A percentile compares a stretch with the other conserved stretches of the same genome.
These are phyloP conservation scores for Premnoplex brunnescens DNA, from an alignment of 2,797 vertebrate species.

Conservation along the genomic window DNA sequence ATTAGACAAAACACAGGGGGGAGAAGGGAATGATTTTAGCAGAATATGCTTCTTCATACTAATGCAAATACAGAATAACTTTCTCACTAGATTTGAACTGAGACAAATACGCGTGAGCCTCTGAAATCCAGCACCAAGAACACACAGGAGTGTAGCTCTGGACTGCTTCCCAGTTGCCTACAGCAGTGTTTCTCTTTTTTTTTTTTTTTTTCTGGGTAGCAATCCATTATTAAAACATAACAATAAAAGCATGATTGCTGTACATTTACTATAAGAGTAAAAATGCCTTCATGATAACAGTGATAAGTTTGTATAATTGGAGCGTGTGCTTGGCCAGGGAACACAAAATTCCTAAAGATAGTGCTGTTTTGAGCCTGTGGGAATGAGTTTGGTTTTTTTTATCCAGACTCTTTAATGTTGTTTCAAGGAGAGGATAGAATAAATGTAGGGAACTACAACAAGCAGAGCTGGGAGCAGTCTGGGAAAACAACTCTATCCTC, in stretches of 20 bases:
- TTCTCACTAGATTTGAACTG: conserved; percentile 16
- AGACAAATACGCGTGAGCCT: neutral
- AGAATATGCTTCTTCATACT: conserved; percentile 8
- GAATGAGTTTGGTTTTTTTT: neutral
- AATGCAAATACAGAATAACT: conserved; percentile 9
- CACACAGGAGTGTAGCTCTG: conserved; percentile 48
- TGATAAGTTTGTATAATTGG: conserved; percentile 10
- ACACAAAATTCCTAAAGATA: conserved; percentile 13
- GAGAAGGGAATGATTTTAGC: neutral
- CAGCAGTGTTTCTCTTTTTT: conserved; percentile 16
- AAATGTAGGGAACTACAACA: neutral
- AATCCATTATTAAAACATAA: conserved; percentile 43
- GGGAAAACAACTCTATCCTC: neutral
- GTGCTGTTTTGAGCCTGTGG: neutral
- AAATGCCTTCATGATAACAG: conserved; percentile 6
- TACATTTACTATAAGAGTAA: neutral
- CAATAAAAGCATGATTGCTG: neutral
- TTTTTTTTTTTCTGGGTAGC: conserved; percentile 33
- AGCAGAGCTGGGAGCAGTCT: neutral
- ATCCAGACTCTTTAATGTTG: neutral
- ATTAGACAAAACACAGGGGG: neutral
- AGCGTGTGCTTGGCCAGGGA: neutral
- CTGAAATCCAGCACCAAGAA: conserved; percentile 22
- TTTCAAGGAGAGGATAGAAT: neutral
- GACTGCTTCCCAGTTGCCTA: conserved; percentile 45